These are phyloP conservation scores for Cylas formicarius DNA, from an alignment of 1,140 invertebrate genomes.

Conservation along the genomic window DNA sequence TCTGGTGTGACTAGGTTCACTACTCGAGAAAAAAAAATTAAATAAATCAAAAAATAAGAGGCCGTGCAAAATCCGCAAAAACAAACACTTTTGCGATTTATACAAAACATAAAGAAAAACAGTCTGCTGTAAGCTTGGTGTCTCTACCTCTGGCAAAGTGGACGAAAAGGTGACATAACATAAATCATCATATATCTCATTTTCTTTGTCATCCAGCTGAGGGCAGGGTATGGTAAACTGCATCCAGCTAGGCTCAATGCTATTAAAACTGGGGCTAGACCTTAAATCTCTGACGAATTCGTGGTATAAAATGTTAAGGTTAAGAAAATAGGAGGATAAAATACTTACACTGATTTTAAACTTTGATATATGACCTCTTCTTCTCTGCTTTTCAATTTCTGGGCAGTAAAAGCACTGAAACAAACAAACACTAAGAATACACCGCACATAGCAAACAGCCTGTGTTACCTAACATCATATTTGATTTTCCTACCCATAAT, in stretches of 20 bases:
- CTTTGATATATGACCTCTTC: slow-evolving; percentile 81
- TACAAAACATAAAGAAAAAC: slow-evolving; percentile 8
- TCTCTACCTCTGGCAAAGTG: slow-evolving; percentile 52
- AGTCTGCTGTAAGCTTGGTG: slow-evolving; percentile 3
- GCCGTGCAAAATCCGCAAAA: slow-evolving; percentile 11
- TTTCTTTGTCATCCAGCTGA: slow-evolving; percentile 57
- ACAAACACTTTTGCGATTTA: background rate
- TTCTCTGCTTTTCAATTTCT: slow-evolving; percentile 54
- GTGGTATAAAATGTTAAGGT: background rate
- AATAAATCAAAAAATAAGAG: slow-evolving; percentile 29
- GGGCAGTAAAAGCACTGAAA: slow-evolving; percentile 69
- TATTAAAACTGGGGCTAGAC: no score
- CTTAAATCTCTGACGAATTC: background rate
- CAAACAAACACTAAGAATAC: no score
- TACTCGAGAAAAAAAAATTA: slow-evolving; percentile 28
- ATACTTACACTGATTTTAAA: slow-evolving; percentile 62
- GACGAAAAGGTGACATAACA: slow-evolving; percentile 75
- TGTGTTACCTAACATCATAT: no score
- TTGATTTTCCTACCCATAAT: no score
- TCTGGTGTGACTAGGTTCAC: slow-evolving; percentile 23
- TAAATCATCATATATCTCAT: slow-evolving; percentile 81
- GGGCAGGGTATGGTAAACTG: slow-evolving; percentile 57
- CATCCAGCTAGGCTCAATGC: slow-evolving; percentile 49
- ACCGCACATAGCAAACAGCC: no score
- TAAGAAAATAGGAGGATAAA: slow-evolving; percentile 1